These are phyloP conservation scores for Tryphoninae sp. DNA, from an alignment of 2,888 invertebrate species.

Conservation along the genomic window DNA sequence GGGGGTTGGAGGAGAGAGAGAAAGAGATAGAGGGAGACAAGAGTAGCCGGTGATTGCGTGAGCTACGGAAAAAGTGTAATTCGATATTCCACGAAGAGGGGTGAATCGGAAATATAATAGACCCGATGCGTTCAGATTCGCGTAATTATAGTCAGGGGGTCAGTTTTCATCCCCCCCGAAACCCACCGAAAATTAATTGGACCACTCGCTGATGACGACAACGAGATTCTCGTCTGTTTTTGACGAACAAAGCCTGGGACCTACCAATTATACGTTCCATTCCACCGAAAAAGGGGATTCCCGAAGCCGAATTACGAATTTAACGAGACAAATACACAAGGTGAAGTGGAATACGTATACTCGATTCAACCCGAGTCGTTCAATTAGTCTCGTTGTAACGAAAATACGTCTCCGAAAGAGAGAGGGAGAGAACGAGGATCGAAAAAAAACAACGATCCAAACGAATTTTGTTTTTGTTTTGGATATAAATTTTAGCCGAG, in stretches of 20 bases:
- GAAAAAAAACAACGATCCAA: background rate
- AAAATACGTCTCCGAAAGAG: background rate
- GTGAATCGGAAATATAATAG: constrained; percentile 54
- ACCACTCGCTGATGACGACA: constrained; percentile 49
- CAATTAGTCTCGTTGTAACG: background rate
- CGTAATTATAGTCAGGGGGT: constrained; percentile 61
- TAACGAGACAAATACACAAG: constrained; percentile 50
- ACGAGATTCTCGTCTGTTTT: constrained; percentile 46
- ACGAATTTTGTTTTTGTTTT: background rate
- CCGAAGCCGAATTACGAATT: constrained; percentile 45
- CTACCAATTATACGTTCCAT: constrained; percentile 56
- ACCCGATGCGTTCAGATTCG: constrained; percentile 58
- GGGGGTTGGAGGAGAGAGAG: background rate
- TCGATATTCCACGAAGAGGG: constrained; percentile 64
- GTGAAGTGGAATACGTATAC: background rate
- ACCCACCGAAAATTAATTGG: constrained; percentile 65
- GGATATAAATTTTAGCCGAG: background rate
- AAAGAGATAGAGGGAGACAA: background rate
- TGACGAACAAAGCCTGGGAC: constrained; percentile 53
- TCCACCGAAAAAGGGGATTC: constrained; percentile 36
- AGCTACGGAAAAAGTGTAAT: constrained; percentile 65
- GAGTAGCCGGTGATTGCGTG: constrained; percentile 54
- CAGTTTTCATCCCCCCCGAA: constrained; percentile 55
- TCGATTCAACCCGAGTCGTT: constrained; percentile 11
- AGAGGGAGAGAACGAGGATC: background rate